phyloP scores from a whole-genome alignment of 2,797 vertebrate genomes.

The Craterocephalus amniculus region DNA sequence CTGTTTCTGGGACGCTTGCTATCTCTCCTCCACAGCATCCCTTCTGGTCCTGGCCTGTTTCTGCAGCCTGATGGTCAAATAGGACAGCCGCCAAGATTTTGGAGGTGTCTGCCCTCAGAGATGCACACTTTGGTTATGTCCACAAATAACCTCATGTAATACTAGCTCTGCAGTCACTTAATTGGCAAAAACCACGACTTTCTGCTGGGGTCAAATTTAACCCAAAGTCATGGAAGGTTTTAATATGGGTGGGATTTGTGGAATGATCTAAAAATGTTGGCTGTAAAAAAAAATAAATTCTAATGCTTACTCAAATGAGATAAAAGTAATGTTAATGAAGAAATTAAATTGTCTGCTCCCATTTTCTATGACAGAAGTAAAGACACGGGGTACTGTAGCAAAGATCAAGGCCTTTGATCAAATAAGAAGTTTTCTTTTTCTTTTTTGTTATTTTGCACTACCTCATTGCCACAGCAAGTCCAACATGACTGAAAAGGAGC shows the following conservation, averaged over 20 bases:
- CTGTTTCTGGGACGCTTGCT: slow-evolving; percentile 33
- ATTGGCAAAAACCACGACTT: not conserved
- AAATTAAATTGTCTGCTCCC: slow-evolving; percentile 44
- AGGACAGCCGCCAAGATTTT: slow-evolving; percentile 23
- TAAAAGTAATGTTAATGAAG: slow-evolving; percentile 36
- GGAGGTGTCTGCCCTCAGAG: slow-evolving; percentile 10
- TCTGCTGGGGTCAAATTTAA: not conserved
- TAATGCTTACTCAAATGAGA: slow-evolving; percentile 4
- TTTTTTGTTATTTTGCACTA: slow-evolving; percentile 57
- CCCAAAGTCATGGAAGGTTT: slow-evolving; percentile 5
- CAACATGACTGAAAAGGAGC: slow-evolving; percentile 29
- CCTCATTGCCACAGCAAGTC: slow-evolving; percentile 68
- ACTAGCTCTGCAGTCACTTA: not conserved
- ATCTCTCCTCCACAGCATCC: slow-evolving; percentile 23
- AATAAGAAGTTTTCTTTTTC: slow-evolving; percentile 39
- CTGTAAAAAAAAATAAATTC: slow-evolving; percentile 8
- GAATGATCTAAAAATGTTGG: slow-evolving; percentile 23
- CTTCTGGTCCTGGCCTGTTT: slow-evolving; percentile 18
- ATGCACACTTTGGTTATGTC: slow-evolving; percentile 4
- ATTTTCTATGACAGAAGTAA: slow-evolving; percentile 37
- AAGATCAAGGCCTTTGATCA: slow-evolving; percentile 72
- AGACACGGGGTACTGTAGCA: slow-evolving; percentile 79
- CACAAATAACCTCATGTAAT: slow-evolving; percentile 20
- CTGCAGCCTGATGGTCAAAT: slow-evolving; percentile 36
- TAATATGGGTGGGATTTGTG: not conserved